Percentiles rank a stretch among this genome's conserved stretches.
Conservation (phyloP, 1,140 invertebrate genomes). For the Drosophila tsacasi region DNA sequence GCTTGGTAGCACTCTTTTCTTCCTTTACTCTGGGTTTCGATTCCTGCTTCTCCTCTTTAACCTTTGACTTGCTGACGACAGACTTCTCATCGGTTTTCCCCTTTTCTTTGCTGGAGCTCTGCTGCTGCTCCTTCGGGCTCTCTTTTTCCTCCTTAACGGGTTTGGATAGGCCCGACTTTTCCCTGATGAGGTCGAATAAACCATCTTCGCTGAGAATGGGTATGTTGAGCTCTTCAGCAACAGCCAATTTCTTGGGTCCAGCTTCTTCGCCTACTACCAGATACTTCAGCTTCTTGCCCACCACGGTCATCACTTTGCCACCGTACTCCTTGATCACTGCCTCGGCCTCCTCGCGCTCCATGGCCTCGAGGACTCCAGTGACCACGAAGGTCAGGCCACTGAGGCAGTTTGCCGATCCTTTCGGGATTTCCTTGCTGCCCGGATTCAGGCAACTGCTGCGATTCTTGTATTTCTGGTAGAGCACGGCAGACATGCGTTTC, state of each 20-base stretch:
- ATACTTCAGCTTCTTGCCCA: constrained; percentile 93
- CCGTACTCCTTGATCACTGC: constrained; percentile 92
- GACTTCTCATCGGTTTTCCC: constrained; percentile 20
- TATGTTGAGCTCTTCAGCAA: constrained; percentile 90
- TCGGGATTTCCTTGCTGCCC: constrained; percentile 93
- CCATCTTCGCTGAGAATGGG: constrained; percentile 93
- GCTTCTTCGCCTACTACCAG: constrained; percentile 93
- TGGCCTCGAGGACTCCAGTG: constrained; percentile 95
- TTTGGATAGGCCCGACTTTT: constrained; percentile 84
- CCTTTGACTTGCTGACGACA: neutral
- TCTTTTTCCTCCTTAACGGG: constrained; percentile 26
- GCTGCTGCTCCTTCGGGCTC: constrained; percentile 38
- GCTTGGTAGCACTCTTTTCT: constrained; percentile 14
- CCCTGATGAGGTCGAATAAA: constrained; percentile 92
- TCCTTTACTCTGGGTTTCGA: constrained; percentile 7
- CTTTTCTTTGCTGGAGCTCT: constrained; percentile 33
- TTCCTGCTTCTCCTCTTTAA: constrained; percentile 24
- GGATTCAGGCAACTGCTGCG: constrained; percentile 91
- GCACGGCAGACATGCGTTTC: constrained; percentile 87
- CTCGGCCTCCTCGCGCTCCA: constrained; percentile 93
- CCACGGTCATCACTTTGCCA: constrained; percentile 89
- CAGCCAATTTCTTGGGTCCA: constrained; percentile 93
- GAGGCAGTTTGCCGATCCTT: constrained; percentile 91
- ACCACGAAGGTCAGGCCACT: constrained; percentile 92
- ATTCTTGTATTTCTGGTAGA: constrained; percentile 91